phyloP scores from a whole-genome alignment of 2,888 invertebrate species.

The Ctena decussata region DNA sequence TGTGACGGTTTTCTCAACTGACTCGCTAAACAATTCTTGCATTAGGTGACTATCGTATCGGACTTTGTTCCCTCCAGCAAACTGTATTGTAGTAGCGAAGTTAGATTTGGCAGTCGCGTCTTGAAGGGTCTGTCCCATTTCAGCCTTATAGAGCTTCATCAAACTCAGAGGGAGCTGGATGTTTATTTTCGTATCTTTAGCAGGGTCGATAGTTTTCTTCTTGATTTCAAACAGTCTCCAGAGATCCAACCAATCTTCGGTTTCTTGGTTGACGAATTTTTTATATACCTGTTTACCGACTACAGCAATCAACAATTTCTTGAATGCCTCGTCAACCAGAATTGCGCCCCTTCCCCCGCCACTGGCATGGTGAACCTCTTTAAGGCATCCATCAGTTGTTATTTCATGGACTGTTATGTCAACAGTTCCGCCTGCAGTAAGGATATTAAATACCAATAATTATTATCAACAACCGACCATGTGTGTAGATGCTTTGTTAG shows the following conservation, averaged over 20 bases:
- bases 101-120: background rate
- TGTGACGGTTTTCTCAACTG: background rate
- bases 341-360: slow-evolving; percentile 25
- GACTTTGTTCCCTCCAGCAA: background rate
- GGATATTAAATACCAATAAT: no score
- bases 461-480: no score
- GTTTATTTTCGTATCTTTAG: background rate
- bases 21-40: slow-evolving; percentile 5
- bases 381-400: background rate
- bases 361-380: slow-evolving; percentile 12
- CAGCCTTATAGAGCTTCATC: background rate
- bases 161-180: slow-evolving; percentile 26
- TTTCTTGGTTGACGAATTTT: background rate
- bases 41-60: background rate
- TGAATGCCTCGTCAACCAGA: slow-evolving; percentile 13
- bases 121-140: background rate
- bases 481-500: no score
- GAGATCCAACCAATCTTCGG: slow-evolving; percentile 2
- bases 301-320: background rate
- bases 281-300: slow-evolving; percentile 22
- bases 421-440: background rate
- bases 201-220: slow-evolving; percentile 7
- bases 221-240: slow-evolving; percentile 11
- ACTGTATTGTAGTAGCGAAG: background rate
- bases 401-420: slow-evolving; percentile 21